Base-by-base conservation (phyloP, 2,888 invertebrate species). In the Aplocera efformata region DNA sequence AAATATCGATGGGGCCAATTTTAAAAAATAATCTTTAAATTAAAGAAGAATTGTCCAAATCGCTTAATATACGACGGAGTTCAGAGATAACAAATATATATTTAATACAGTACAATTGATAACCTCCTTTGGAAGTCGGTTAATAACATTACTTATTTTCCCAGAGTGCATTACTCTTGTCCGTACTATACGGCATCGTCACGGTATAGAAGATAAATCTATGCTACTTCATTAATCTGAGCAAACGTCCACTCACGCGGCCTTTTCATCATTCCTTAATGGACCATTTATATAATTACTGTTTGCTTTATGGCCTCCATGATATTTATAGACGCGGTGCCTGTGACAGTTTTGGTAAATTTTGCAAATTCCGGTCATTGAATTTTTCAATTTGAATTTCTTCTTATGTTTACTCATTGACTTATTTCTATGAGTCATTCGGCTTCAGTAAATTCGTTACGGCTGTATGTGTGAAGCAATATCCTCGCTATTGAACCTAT, bases 251-350 rank as follows among this genome's bases (percentile, higher is more conserved):
- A 52, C 48, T 54, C 52, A 43, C 34, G 43, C 32, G 36, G 47
- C 34, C 45, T 45, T 52, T 54, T 48, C 43, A 54, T 54, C 54
- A 54, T 51, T 34, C 48, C 43, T 10, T 51, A 49, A 52, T 54
- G 52, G 54, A 37, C 54, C 49, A 52, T 54, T 54, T 48, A 53
- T 53, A 44, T 54, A 54, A 54, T 54, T 52, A 54, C 52, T 51
- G 53, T 28, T 41, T 42, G 50, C 50, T 39, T 53, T 50, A 50
- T 50, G 50, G 44, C 44, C 53, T 38, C 37, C 22, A 29, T 13
- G 32, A 32, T 41, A 30, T 44, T 40, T 40, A 40, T 41, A 41
- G 40, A 17, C 11, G 1, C 39, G 40, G 40, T 45, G 45, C 32
- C 21, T 21, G 8, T 36, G 45, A 45, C 45, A 45, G 45, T 36